Evolutionary conservation across 2,113 vertebrate genomes (phyloP).

Genomic region (Cnemophilus loriae): DNA sequence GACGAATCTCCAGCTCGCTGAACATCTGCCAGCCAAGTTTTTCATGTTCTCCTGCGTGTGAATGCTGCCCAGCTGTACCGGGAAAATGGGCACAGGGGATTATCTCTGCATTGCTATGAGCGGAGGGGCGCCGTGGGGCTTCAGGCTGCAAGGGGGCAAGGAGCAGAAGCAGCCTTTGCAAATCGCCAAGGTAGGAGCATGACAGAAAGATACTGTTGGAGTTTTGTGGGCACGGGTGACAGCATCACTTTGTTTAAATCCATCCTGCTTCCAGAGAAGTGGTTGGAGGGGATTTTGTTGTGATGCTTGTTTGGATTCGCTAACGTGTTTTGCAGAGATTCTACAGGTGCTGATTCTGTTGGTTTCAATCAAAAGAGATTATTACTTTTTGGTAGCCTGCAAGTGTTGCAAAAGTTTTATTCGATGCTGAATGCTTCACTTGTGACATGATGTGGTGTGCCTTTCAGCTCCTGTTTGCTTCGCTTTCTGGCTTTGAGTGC

Average conservation of each 20-base stretch:
- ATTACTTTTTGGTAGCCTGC: background rate
- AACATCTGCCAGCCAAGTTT: conserved; percentile 19
- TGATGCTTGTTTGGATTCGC: background rate
- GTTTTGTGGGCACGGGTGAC: background rate
- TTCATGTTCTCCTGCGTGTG: conserved; percentile 1
- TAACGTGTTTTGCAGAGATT: background rate
- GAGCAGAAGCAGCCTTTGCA: conserved; percentile 81
- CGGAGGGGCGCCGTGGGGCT: conserved; percentile 93
- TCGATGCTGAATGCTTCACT: background rate
- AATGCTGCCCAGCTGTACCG: conserved; percentile 42
- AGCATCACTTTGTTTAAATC: background rate
- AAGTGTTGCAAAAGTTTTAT: background rate
- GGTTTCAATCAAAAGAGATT: background rate
- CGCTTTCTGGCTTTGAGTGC: background rate
- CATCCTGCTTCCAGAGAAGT: background rate
- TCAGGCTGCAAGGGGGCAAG: conserved; percentile 83
- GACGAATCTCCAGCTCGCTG: background rate
- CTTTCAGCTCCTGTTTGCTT: background rate
- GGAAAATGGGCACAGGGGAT: conserved; percentile 89
- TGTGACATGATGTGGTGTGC: background rate
- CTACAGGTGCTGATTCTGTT: background rate
- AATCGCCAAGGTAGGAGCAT: conserved; percentile 84
- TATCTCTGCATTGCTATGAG: conserved; percentile 89
- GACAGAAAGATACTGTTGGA: background rate
- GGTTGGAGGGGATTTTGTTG: background rate